Evolutionary conservation across 2,888 invertebrate species (phyloP).

Genomic region (Andrena fulva): DNA sequence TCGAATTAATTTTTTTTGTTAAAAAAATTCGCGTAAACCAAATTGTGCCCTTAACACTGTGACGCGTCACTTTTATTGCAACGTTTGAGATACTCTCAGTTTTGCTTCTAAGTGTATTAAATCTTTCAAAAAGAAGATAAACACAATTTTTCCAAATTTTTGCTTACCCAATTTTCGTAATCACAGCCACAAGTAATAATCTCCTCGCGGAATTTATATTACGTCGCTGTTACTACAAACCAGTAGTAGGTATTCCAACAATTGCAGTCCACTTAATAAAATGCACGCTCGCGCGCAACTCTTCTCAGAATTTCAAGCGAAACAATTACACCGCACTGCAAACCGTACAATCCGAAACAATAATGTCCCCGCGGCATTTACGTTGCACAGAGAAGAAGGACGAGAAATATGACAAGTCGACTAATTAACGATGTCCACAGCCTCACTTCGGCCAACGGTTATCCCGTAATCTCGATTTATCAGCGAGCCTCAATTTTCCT

Average conservation of each 20-base stretch:
- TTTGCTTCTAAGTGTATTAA: no score
- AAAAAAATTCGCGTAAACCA: no score
- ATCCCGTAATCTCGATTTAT: constrained; percentile 46
- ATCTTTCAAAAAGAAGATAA: no score
- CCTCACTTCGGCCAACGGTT: constrained; percentile 21
- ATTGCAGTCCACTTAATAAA: not conserved
- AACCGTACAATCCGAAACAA: not conserved
- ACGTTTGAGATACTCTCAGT: no score
- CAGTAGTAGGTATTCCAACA: not conserved
- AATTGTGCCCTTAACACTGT: no score
- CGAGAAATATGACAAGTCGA: no score
- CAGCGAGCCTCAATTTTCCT: constrained; percentile 48
- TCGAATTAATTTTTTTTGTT: no score
- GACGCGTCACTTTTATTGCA: no score
- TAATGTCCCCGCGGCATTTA: not conserved
- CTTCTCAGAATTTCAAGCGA: not conserved
- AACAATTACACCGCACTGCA: not conserved
- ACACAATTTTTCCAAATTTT: no score
- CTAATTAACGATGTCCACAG: constrained; percentile 14
- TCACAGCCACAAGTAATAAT: no score
- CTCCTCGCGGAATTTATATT: not conserved
- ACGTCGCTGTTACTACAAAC: not conserved
- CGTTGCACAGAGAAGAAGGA: not conserved
- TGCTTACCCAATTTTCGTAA: no score
- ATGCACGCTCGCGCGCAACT: not conserved